Conservation (phyloP, 2,888 invertebrate genomes). For the Sarcophaga carnaria region DNA sequence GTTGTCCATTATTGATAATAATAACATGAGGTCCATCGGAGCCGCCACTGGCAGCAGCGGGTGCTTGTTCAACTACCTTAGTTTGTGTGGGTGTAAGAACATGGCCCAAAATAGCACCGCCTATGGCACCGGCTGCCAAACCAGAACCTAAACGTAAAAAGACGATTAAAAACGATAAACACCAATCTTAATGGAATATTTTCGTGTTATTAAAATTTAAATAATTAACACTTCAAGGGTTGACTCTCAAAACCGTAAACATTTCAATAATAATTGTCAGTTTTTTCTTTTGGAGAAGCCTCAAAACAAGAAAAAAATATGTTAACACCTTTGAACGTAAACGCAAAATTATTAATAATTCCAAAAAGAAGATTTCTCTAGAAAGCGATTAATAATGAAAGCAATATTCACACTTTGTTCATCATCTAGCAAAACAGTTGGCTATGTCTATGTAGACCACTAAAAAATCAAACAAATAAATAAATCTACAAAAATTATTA, state of each 20-base stretch:
- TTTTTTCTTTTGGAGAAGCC: neutral
- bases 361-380: too few relatives aligned
- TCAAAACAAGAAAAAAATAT: too few relatives aligned
- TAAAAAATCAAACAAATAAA: too few relatives aligned
- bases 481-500: too few relatives aligned
- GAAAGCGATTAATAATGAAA: too few relatives aligned
- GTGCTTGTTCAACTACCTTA: constrained; percentile 73
- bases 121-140: constrained; percentile 79
- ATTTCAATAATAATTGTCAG: neutral
- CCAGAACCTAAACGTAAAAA: constrained; percentile 76
- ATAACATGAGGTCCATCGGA: constrained; percentile 74
- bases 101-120: constrained; percentile 79
- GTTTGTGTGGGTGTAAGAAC: constrained; percentile 78
- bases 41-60: constrained; percentile 72
- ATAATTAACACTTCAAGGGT: neutral
- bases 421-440: too few relatives aligned
- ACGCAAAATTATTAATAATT: too few relatives aligned
- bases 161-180: neutral
- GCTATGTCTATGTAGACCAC: too few relatives aligned
- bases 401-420: too few relatives aligned
- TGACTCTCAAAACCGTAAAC: neutral
- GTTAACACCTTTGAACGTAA: too few relatives aligned
- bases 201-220: neutral
- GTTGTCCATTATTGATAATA: constrained; percentile 81
- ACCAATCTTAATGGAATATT: constrained; percentile 10